phyloP scores from a whole-genome alignment of 2,888 invertebrate species.

The Cheilosia urbana region DNA sequence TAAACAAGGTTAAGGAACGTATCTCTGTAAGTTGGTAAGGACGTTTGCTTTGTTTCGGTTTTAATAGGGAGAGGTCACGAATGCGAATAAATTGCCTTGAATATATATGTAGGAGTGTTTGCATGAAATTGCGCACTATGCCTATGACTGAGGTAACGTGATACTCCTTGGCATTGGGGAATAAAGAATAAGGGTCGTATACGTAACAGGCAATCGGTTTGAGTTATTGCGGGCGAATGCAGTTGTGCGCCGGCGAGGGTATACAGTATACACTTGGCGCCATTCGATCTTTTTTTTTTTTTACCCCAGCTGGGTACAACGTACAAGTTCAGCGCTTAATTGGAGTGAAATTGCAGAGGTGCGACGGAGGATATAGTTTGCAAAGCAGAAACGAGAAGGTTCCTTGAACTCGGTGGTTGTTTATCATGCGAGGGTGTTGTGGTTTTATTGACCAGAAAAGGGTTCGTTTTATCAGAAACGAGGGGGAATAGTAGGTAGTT shows the following conservation, averaged over 20 bases:
- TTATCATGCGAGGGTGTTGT: constrained; percentile 10
- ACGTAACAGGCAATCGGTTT: constrained; percentile 46
- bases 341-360: constrained; percentile 38
- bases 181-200: constrained; percentile 8
- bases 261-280: constrained; percentile 59
- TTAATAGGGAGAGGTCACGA: constrained; percentile 56
- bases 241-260: constrained; percentile 29
- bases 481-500: too few species aligned
- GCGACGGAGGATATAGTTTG: constrained; percentile 2
- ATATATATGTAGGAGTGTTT: constrained; percentile 51
- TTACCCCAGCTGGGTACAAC: constrained; percentile 19
- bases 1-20: constrained; percentile 38
- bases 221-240: constrained; percentile 54
- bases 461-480: too few species aligned
- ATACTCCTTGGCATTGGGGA: constrained; percentile 54
- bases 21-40: neutral
- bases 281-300: constrained; percentile 50
- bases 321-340: constrained; percentile 61
- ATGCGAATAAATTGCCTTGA: constrained; percentile 55
- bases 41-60: constrained; percentile 18
- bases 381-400: constrained; percentile 45
- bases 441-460: constrained; percentile 38
- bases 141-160: constrained; percentile 58
- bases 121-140: constrained; percentile 49
- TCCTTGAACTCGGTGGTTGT: constrained; percentile 60